Evolutionary conservation across 2,888 invertebrate genomes (phyloP).

Genomic region (Rhingia campestris): DNA sequence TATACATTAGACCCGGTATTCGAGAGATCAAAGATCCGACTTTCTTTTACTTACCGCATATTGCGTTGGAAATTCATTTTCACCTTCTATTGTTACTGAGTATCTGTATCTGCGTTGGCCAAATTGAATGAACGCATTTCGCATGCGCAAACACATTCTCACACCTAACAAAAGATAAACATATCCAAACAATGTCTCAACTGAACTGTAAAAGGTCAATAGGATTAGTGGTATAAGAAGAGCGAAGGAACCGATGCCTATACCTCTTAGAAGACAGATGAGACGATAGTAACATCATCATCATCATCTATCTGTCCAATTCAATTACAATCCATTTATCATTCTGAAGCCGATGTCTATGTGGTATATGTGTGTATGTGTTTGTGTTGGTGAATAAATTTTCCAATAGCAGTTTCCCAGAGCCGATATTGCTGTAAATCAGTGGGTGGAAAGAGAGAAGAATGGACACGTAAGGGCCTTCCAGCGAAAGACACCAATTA

Average conservation of each 20-base stretch:
- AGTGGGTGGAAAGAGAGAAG: constrained; percentile 13
- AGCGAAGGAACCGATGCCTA: background rate
- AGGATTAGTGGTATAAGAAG: constrained; percentile 41
- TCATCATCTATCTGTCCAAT: constrained; percentile 53
- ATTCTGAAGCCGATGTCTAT: constrained; percentile 14
- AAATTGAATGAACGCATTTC: constrained; percentile 36
- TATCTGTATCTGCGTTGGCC: background rate
- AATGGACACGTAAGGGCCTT: constrained; percentile 28
- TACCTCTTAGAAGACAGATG: constrained; percentile 6
- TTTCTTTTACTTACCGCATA: constrained; percentile 61
- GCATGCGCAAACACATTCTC: constrained; percentile 49
- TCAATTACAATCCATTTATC: constrained; percentile 66
- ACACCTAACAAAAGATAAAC: constrained; percentile 58
- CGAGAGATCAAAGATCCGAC: constrained; percentile 52
- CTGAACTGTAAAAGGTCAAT: constrained; percentile 45
- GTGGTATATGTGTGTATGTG: constrained; percentile 17
- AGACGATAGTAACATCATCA: constrained; percentile 31
- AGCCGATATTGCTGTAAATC: constrained; percentile 39
- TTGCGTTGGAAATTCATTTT: constrained; percentile 56
- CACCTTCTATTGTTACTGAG: background rate
- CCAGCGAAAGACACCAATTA: constrained; percentile 62
- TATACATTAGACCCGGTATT: constrained; percentile 51
- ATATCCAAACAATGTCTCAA: constrained; percentile 1
- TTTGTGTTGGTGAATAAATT: constrained; percentile 11
- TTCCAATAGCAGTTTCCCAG: constrained; percentile 2